These are phyloP conservation scores for Entomobrya multifasciata DNA, from an alignment of 2,888 invertebrate species.

Conservation along the genomic window DNA sequence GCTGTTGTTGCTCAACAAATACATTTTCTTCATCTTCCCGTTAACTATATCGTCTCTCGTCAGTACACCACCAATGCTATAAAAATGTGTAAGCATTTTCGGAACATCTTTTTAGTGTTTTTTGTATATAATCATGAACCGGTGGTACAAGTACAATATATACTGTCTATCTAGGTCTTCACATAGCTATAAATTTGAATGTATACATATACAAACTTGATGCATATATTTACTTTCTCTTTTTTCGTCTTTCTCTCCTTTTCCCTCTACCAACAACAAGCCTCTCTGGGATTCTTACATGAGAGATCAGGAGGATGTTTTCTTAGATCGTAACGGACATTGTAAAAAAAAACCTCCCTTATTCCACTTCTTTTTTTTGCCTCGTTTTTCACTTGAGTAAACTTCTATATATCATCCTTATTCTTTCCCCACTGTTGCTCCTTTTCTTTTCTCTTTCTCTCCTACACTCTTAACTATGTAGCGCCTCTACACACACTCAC, in stretches of 20 bases:
- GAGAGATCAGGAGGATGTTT: conserved; percentile 72
- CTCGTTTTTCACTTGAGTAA: conserved; percentile 70
- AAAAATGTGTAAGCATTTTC: neutral
- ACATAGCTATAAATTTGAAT: neutral
- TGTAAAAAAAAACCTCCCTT: conserved; percentile 60
- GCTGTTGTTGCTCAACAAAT: neutral
- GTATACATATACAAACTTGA: conserved; percentile 8
- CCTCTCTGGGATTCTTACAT: conserved; percentile 67
- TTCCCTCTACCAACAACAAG: conserved; percentile 49
- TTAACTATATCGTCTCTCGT: neutral
- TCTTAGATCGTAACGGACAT: conserved; percentile 71
- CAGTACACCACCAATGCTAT: neutral
- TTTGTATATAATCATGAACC: too few species aligned
- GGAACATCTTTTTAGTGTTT: neutral
- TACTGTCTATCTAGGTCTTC: neutral
- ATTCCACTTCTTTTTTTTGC: conserved; percentile 57
- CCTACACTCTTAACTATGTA: conserved; percentile 31
- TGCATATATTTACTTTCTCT: conserved; percentile 68
- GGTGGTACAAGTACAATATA: too few species aligned
- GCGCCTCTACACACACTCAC: neutral
- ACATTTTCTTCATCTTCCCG: conserved; percentile 2
- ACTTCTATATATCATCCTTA: conserved; percentile 67
- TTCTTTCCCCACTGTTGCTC: conserved; percentile 68
- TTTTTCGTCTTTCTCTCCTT: neutral
- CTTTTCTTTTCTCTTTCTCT: conserved; percentile 44